Evolutionary conservation across 2,888 invertebrate genomes (phyloP), one percentile per base, ranked within the genome.

Genomic region (Drymonia ruficornis): DNA sequence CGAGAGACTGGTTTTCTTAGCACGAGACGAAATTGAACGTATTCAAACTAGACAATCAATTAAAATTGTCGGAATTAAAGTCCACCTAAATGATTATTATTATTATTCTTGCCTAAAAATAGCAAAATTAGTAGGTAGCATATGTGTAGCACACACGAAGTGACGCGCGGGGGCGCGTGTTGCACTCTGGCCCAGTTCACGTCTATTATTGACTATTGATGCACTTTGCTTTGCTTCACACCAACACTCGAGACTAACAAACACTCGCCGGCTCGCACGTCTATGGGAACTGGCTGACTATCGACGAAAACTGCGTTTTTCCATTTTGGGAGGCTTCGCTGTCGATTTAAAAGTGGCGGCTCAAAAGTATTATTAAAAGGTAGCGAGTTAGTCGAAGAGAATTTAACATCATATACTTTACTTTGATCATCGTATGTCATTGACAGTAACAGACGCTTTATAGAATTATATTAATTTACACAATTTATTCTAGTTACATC

Each of bases 191-290:
- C 19, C 12, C 38, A 52, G 23, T 50, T 12, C 47, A 29, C 34
- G 34, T 56, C 52, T 48, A 36, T 52, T 56, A 58, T 56, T 47
- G 52, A 56, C 36, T 15, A 36, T 42, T 11, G 13, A 44, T 19
- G 60, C 56, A 56, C 54, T 58, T 34, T 34, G 50, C 42, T 19
- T 9, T 12, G 50, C 42, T 19, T 9, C 3, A 6, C 52, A 34
- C 36, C 29, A n/a, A 23, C 38, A 55, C 55, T 49, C 23, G 49
- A 40, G 9, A 0, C 28, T 18, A 28, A 23, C 53, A 50, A 60
- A 63, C 67, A 57, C 57, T 56, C 31, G 29, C 19, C 38, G 11
- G n/a, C n/a, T 13, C 13, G 31, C 31, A 11, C 6, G 13, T 7
- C 16, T 16, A 16, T 9, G 4, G 11, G 16, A 36, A 8, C 38